Evolutionary conservation across 2,888 invertebrate species (phyloP).

Genomic region (Melangyna quadrimaculata): DNA sequence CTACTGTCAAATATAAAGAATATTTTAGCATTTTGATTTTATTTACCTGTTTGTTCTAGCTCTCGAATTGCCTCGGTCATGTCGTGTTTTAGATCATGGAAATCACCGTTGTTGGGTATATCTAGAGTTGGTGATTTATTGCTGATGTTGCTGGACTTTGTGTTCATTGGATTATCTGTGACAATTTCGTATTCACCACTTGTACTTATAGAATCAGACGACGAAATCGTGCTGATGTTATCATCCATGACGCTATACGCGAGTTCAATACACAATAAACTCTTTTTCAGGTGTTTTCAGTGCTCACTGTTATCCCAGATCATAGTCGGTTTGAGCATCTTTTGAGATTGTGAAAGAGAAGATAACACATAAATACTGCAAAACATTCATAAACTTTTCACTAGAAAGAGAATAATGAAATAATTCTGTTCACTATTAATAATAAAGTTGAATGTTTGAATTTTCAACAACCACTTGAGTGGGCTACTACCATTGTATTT

Average conservation of each 20-base stretch:
- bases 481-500: too few species aligned
- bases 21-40: neutral
- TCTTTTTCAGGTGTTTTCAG: slow-evolving; percentile 15
- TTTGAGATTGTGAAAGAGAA: neutral
- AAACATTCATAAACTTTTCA: neutral
- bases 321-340: slow-evolving; percentile 37
- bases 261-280: slow-evolving; percentile 4
- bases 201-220: slow-evolving; percentile 86
- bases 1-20: slow-evolving; percentile 11
- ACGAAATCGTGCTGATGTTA: slow-evolving; percentile 85
- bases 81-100: slow-evolving; percentile 84
- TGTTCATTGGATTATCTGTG: slow-evolving; percentile 81
- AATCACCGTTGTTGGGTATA: slow-evolving; percentile 85
- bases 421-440: neutral
- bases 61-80: slow-evolving; percentile 83
- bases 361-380: slow-evolving; percentile 14
- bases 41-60: slow-evolving; percentile 74
- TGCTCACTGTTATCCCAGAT: neutral
- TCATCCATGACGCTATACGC: slow-evolving; percentile 82
- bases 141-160: slow-evolving; percentile 64
- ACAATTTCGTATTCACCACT: slow-evolving; percentile 88
- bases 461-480: too few species aligned
- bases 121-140: slow-evolving; percentile 83
- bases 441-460: too few species aligned
- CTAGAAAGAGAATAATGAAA: slow-evolving; percentile 19